A percentile compares a stretch with the other conserved stretches of the same genome.
Conservation (phyloP, 2,888 invertebrate species). For the Autographa pulchrina region DNA sequence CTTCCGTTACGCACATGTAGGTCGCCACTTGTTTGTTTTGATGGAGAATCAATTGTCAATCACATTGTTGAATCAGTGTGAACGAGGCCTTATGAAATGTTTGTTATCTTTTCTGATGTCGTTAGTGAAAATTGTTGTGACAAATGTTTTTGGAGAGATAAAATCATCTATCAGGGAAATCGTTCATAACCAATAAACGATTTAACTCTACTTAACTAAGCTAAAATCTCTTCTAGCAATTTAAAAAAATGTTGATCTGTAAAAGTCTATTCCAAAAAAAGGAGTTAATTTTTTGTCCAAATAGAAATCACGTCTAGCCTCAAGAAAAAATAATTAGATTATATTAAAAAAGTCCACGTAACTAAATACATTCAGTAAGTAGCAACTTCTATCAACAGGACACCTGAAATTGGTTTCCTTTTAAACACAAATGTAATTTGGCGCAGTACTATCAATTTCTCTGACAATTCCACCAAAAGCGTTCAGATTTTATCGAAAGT, state of each 20-base stretch:
- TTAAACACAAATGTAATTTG: conserved; percentile 8
- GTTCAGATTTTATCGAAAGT: conserved; percentile 43
- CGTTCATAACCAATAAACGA: too few species aligned
- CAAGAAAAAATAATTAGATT: too few species aligned
- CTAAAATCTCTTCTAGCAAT: too few species aligned
- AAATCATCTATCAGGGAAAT: not conserved
- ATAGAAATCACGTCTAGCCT: not conserved
- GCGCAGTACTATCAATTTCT: not conserved
- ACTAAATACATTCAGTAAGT: not conserved
- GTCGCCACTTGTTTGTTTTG: conserved; percentile 53
- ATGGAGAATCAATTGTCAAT: conserved; percentile 45
- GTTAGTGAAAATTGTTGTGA: not conserved
- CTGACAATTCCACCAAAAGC: conserved; percentile 19
- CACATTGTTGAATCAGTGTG: conserved; percentile 16
- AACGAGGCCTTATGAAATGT: not conserved
- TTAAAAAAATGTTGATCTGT: not conserved
- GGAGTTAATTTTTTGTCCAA: not conserved
- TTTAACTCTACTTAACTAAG: not conserved
- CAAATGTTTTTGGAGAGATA: not conserved
- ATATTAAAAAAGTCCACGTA: too few species aligned
- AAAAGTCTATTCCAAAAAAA: too few species aligned
- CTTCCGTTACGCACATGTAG: conserved; percentile 54
- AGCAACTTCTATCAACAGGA: not conserved
- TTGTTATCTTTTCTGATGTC: not conserved
- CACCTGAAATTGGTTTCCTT: not conserved